Percentiles rank a stretch among this genome's conserved stretches.
These are phyloP conservation scores for Parascotia fuliginaria DNA, from an alignment of 2,888 invertebrate species.

Conservation along the genomic window DNA sequence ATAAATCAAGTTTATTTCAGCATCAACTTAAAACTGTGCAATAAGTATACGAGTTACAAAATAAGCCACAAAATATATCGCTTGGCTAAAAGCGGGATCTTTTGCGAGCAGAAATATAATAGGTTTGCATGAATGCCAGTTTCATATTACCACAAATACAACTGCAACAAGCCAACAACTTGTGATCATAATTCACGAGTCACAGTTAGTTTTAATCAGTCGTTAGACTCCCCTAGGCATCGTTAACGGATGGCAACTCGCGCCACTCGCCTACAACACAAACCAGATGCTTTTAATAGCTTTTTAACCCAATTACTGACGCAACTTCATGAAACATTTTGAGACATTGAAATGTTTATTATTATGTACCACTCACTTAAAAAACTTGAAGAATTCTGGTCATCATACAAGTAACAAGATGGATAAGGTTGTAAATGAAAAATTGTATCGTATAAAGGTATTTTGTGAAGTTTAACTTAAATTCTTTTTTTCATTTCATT, in stretches of 20 bases:
- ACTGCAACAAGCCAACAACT: slow-evolving; percentile 29
- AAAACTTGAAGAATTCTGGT: slow-evolving; percentile 18
- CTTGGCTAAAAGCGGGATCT: not conserved
- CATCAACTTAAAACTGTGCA: slow-evolving; percentile 10
- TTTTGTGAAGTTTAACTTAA: too few relatives aligned
- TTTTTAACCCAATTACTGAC: slow-evolving; percentile 62
- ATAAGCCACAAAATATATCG: slow-evolving; percentile 7
- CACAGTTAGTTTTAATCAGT: slow-evolving; percentile 61
- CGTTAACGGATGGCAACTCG: slow-evolving; percentile 54
- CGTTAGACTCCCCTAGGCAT: slow-evolving; percentile 51
- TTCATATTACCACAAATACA: slow-evolving; percentile 7
- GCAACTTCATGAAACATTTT: slow-evolving; percentile 42
- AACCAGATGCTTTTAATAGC: slow-evolving; percentile 68
- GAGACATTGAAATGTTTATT: slow-evolving; percentile 48
- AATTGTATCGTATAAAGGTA: too few relatives aligned
- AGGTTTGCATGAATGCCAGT: not conserved
- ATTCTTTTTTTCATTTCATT: too few relatives aligned
- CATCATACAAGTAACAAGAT: slow-evolving; percentile 4
- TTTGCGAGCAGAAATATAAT: slow-evolving; percentile 4
- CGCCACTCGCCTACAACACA: slow-evolving; percentile 44
- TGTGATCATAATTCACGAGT: slow-evolving; percentile 48
- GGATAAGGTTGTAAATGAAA: not conserved
- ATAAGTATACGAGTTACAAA: slow-evolving; percentile 6
- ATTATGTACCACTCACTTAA: slow-evolving; percentile 30
- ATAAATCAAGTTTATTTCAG: slow-evolving; percentile 14